Percentiles rank a stretch among this genome's conserved stretches.
These are phyloP conservation scores for Epinotia nisella DNA, from an alignment of 2,888 invertebrate species.

Conservation along the genomic window DNA sequence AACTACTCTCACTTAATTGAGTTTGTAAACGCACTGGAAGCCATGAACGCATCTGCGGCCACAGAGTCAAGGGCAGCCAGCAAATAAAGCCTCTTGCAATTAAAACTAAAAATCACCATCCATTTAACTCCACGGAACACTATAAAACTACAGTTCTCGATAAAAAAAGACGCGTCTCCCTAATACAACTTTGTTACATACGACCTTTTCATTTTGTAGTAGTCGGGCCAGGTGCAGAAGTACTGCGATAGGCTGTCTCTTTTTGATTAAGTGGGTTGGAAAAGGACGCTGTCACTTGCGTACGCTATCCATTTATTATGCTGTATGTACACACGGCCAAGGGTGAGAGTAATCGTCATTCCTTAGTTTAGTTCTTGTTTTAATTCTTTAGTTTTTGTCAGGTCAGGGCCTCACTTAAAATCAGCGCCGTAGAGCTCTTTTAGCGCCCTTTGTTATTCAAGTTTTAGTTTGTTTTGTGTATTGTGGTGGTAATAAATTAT, in stretches of 20 bases:
- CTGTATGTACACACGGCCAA: not conserved
- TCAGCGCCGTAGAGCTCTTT: no score
- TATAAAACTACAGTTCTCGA: constrained; percentile 5
- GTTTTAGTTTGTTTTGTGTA: no score
- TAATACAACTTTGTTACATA: not conserved
- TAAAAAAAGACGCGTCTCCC: not conserved
- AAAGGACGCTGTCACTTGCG: constrained; percentile 3
- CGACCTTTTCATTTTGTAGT: not conserved
- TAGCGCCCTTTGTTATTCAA: no score
- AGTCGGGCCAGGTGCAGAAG: constrained; percentile 1
- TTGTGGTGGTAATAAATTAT: no score
- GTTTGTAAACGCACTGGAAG: not conserved
- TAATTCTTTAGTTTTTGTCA: no score
- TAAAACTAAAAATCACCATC: constrained; percentile 23
- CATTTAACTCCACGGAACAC: not conserved
- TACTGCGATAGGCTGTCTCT: constrained; percentile 9
- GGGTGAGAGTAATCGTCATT: not conserved
- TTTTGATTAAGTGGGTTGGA: not conserved
- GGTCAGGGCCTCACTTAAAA: no score
- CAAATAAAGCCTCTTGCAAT: constrained; percentile 15
- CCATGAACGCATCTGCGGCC: not conserved
- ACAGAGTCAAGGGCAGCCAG: constrained; percentile 19
- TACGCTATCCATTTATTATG: not conserved
- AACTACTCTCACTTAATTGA: not conserved
- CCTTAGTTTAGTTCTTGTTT: not conserved